Percentiles rank a stretch among this genome's conserved stretches.
Evolutionary conservation across 92 coral and sea anemone genomes (phyloP).

Genomic region (Porites rus): DNA sequence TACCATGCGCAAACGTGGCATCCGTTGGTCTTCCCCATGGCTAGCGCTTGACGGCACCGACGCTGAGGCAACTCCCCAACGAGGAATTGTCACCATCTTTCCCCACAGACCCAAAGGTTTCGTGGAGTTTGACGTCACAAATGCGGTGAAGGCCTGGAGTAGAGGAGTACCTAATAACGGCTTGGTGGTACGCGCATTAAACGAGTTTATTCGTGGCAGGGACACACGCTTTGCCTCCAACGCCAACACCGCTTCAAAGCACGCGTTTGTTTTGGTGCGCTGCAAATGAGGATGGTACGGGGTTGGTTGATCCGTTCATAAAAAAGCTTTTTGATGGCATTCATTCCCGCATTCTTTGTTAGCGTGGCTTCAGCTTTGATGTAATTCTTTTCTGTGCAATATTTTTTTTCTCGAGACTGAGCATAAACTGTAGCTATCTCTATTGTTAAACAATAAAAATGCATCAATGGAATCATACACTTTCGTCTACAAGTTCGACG

Average conservation of each 20-base stretch:
- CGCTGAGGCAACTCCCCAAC: constrained; percentile 47
- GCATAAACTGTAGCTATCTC: too few species aligned
- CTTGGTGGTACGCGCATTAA: constrained; percentile 20
- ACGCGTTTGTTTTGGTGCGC: constrained; percentile 60
- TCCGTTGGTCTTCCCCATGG: constrained; percentile 45
- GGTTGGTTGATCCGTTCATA: too few species aligned
- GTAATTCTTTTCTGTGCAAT: too few species aligned
- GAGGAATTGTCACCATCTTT: constrained; percentile 49
- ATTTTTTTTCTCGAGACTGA: too few species aligned
- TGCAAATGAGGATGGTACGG: constrained; percentile 10
- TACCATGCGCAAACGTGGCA: constrained; percentile 1
- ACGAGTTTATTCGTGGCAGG: constrained; percentile 60
- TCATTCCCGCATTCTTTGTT: too few species aligned
- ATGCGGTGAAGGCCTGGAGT: constrained; percentile 69
- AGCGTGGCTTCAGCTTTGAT: too few species aligned
- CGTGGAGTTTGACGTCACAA: constrained; percentile 46
- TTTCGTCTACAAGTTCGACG: too few species aligned
- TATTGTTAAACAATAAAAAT: too few species aligned
- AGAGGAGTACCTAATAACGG: constrained; percentile 73
- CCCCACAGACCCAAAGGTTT: constrained; percentile 61
- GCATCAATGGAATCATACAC: too few species aligned
- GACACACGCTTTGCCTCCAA: constrained; percentile 76
- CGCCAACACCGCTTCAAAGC: constrained; percentile 32
- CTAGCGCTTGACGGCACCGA: constrained; percentile 55
- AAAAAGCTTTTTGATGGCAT: too few species aligned